These are phyloP conservation scores for Bombus difficillimus DNA, from an alignment of 1,140 invertebrate species.

Conservation along the genomic window DNA sequence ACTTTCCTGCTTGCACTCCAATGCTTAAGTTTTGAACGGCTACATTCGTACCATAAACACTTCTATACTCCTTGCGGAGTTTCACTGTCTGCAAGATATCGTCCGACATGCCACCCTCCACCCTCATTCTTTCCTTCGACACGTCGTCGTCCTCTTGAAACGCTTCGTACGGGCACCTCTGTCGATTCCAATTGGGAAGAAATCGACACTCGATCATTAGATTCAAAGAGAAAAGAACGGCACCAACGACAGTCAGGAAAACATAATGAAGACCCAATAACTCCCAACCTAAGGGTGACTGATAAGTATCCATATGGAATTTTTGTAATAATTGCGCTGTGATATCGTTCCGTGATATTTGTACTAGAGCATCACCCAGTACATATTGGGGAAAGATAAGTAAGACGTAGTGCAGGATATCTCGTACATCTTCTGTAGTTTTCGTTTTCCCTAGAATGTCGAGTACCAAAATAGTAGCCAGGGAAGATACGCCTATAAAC, in stretches of 20 bases:
- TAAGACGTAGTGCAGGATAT: constrained; percentile 85
- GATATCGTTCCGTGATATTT: constrained; percentile 87
- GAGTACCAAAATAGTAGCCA: constrained; percentile 85
- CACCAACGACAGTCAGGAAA: constrained; percentile 82
- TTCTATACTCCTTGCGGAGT: constrained; percentile 80
- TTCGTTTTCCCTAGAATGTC: constrained; percentile 86
- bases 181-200: constrained; percentile 72
- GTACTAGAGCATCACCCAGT: constrained; percentile 85
- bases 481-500: constrained; percentile 84
- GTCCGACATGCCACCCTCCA: constrained; percentile 71
- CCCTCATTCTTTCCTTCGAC: constrained; percentile 79
- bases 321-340: constrained; percentile 82
- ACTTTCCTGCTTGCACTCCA: constrained; percentile 89
- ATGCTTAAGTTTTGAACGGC: constrained; percentile 89
- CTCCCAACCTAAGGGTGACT: constrained; percentile 83
- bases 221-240: constrained; percentile 82
- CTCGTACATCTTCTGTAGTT: constrained; percentile 83
- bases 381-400: constrained; percentile 86
- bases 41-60: constrained; percentile 77
- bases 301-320: constrained; percentile 87
- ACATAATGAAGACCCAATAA: constrained; percentile 84
- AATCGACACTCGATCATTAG: constrained; percentile 84
- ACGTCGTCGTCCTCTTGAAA: constrained; percentile 81
- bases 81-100: constrained; percentile 80
- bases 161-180: constrained; percentile 55